Evolutionary conservation across 2,888 invertebrate species (phyloP).

Genomic region (Tiliacea citrago): DNA sequence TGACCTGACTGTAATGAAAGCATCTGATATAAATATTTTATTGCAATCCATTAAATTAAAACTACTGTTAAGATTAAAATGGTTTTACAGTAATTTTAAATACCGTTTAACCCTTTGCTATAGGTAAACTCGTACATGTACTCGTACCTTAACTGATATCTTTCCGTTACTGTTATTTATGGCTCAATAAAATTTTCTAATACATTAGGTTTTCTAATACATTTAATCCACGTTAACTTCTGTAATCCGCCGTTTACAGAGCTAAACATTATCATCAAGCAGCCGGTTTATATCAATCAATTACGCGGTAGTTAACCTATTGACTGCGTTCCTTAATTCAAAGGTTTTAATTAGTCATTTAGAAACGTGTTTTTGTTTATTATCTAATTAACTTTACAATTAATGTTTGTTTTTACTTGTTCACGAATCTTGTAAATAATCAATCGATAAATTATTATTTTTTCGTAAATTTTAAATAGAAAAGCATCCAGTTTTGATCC

Average conservation of each 20-base stretch:
- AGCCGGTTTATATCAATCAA: constrained; percentile 42
- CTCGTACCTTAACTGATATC: background rate
- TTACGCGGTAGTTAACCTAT: constrained; percentile 56
- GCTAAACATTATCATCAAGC: constrained; percentile 24
- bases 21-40: background rate
- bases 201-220: constrained; percentile 31
- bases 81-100: background rate
- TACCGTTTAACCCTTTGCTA: constrained; percentile 4
- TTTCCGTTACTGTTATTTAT: constrained; percentile 9
- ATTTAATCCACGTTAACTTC: constrained; percentile 10
- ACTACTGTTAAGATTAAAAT: background rate
- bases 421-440: background rate
- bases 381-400: constrained; percentile 29
- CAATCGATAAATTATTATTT: background rate
- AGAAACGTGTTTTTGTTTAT: constrained; percentile 43
- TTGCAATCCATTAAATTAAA: background rate
- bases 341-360: constrained; percentile 50
- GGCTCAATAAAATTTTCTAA: constrained; percentile 27
- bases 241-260: constrained; percentile 16
- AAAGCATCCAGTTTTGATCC: background rate
- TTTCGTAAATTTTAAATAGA: background rate
- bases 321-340: constrained; percentile 49
- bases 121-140: constrained; percentile 13
- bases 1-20: background rate
- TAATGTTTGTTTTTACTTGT: constrained; percentile 13